Percentiles rank a stretch among this genome's conserved stretches.
phyloP scores from a whole-genome alignment of 2,797 vertebrate genomes.

The Petrocephalus schoutedeni region DNA sequence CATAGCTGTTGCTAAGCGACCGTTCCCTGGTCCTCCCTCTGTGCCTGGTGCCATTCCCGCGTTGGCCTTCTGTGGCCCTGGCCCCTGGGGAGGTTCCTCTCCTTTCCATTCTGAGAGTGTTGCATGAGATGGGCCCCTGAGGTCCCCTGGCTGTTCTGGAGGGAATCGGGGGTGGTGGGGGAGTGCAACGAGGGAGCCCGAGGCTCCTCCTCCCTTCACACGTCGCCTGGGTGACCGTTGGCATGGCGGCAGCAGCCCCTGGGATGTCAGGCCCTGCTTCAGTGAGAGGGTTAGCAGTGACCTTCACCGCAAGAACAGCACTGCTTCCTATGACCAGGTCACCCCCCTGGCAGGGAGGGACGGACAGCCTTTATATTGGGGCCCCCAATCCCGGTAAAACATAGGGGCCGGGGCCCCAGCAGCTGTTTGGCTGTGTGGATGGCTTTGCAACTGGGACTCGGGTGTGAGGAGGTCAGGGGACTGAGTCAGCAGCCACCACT shows the following conservation, averaged over 20 bases:
- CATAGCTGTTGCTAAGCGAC: neutral
- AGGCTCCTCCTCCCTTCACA: neutral
- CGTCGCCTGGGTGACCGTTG: neutral
- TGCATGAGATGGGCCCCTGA: neutral
- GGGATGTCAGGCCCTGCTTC: neutral
- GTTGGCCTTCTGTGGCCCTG: neutral
- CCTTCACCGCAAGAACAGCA: neutral
- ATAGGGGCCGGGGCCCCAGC: neutral
- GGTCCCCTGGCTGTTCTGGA: neutral
- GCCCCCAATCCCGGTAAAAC: neutral
- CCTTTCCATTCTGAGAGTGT: neutral
- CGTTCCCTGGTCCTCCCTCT: neutral
- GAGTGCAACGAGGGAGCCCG: neutral
- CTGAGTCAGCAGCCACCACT: neutral
- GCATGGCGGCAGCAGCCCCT: too few species aligned
- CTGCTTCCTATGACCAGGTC: neutral
- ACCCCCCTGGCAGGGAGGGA: neutral
- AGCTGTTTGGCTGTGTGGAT: too few species aligned
- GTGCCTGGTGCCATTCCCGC: neutral
- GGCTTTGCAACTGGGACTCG: neutral
- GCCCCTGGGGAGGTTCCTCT: neutral
- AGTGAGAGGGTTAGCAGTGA: neutral
- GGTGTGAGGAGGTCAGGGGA: neutral
- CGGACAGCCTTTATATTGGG: neutral
- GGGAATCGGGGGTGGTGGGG: neutral